Evolutionary conservation across 1,140 invertebrate genomes (phyloP).

Genomic region (Drosophila tani): DNA sequence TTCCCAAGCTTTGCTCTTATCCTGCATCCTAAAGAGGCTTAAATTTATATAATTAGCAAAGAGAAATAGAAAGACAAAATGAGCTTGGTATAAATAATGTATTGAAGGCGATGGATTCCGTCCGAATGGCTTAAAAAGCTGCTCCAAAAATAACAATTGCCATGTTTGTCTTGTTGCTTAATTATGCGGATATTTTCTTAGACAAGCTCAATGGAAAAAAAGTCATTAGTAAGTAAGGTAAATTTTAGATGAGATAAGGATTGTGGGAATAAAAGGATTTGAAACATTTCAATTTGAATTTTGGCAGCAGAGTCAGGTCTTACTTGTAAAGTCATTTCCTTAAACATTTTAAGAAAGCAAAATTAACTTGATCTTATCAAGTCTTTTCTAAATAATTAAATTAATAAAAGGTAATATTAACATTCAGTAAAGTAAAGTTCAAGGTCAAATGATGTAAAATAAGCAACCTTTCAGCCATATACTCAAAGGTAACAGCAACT

Average conservation of each 20-base stretch:
- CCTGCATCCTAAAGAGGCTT: conserved; percentile 8
- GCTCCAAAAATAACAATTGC: conserved; percentile 19
- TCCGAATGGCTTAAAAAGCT: not conserved
- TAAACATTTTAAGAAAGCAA: not conserved
- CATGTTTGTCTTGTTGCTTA: conserved; percentile 10
- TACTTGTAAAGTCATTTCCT: not conserved
- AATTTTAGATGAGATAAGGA: conserved; percentile 19
- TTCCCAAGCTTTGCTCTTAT: not conserved
- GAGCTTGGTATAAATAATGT: conserved; percentile 40
- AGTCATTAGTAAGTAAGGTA: conserved; percentile 1
- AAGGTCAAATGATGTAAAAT: not conserved
- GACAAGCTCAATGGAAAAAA: conserved; percentile 6
- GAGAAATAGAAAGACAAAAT: conserved; percentile 3
- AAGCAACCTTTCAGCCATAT: not conserved
- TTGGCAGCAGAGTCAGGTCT: not conserved
- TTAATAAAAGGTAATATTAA: not conserved
- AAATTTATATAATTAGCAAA: not conserved
- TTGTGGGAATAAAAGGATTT: conserved; percentile 16
- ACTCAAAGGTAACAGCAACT: not conserved
- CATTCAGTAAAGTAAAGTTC: not conserved
- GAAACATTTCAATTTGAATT: not conserved
- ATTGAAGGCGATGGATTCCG: not conserved
- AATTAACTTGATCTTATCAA: not conserved
- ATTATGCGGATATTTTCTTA: conserved; percentile 18
- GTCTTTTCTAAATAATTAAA: no score